A percentile compares a stretch with the other conserved stretches of the same genome.
Evolutionary conservation across 2,888 invertebrate species (phyloP).

Genomic region (Ectobius pallidus): DNA sequence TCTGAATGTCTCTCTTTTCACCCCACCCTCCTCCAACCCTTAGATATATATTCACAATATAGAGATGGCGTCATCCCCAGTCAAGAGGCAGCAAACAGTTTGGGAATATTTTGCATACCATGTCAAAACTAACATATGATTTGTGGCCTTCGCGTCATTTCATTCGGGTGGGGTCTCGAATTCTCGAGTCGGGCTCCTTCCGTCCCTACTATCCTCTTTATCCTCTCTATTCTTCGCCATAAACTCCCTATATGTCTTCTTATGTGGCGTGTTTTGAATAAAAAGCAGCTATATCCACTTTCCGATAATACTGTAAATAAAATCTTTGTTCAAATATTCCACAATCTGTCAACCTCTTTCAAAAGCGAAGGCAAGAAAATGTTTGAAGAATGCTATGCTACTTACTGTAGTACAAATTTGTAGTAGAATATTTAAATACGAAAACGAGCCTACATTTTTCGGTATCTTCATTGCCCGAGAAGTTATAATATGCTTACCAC

Average conservation of each 20-base stretch:
- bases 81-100: slow-evolving; percentile 30
- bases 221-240: slow-evolving; percentile 27
- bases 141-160: slow-evolving; percentile 41
- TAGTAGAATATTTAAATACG: no score
- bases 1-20: slow-evolving; percentile 31
- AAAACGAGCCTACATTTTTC: no score
- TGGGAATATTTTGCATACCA: slow-evolving; percentile 41
- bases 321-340: no score
- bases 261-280: slow-evolving; percentile 15
- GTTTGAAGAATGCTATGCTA: no score
- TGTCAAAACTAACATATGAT: slow-evolving; percentile 43
- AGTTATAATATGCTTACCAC: no score
- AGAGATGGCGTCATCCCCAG: slow-evolving; percentile 25
- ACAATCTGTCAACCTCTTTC: no score
- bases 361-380: no score
- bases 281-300: not conserved
- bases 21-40: not conserved
- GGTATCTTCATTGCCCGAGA: no score
- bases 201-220: not conserved
- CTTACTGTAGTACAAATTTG: no score
- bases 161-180: slow-evolving; percentile 33
- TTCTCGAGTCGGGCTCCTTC: slow-evolving; percentile 32
- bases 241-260: slow-evolving; percentile 29
- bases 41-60: slow-evolving; percentile 29
- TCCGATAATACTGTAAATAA: no score